These are phyloP conservation scores for Pterostichus madidus DNA, from an alignment of 2,888 invertebrate genomes.

Conservation along the genomic window DNA sequence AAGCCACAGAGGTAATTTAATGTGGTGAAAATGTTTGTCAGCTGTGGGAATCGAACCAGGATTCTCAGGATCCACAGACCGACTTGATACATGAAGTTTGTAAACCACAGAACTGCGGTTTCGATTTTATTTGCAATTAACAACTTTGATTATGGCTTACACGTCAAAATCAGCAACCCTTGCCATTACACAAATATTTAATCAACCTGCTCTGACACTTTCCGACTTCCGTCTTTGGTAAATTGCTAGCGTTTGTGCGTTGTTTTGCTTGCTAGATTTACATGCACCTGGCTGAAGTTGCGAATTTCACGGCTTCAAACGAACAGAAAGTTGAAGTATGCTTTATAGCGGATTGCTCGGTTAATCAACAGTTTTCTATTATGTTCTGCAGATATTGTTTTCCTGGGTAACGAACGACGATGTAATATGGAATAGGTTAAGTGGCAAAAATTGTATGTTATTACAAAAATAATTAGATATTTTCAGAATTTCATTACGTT, in stretches of 20 bases:
- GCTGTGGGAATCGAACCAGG: no score
- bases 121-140: slow-evolving; percentile 60
- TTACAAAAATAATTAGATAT: neutral
- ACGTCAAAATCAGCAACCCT: slow-evolving; percentile 57
- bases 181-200: slow-evolving; percentile 59
- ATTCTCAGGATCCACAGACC: no score
- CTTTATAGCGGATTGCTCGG: slow-evolving; percentile 39
- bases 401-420: neutral
- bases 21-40: no score
- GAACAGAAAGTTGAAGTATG: slow-evolving; percentile 19
- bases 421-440: no score
- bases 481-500: no score
- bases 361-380: slow-evolving; percentile 48
- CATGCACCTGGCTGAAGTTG: slow-evolving; percentile 60
- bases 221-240: slow-evolving; percentile 44
- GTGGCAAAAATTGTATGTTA: no score
- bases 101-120: slow-evolving; percentile 18
- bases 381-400: slow-evolving; percentile 31
- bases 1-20: no score
- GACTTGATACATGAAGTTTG: slow-evolving; percentile 14
- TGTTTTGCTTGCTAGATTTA: slow-evolving; percentile 43
- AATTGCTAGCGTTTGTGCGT: slow-evolving; percentile 47
- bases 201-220: slow-evolving; percentile 59
- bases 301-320: slow-evolving; percentile 38
- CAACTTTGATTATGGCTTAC: slow-evolving; percentile 56